Evolutionary conservation across 2,888 invertebrate species (phyloP).

Genomic region (Sinopyrophorus schimmeli): DNA sequence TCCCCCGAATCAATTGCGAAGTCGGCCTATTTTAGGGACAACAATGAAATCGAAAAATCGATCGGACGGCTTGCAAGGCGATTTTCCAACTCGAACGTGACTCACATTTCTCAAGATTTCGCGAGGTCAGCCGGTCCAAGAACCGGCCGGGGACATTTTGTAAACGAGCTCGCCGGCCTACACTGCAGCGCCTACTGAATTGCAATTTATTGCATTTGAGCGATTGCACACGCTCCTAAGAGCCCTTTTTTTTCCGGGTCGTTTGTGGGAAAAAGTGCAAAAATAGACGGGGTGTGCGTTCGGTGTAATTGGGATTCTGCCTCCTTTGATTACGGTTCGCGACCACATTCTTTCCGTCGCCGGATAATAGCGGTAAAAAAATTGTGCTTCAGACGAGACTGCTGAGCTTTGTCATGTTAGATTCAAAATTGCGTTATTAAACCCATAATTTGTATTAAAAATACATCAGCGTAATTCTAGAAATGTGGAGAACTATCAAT

Average conservation of each 20-base stretch:
- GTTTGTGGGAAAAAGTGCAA: too few species aligned
- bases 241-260: not conserved
- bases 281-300: not conserved
- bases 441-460: constrained; percentile 13
- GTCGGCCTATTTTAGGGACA: not conserved
- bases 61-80: constrained; percentile 5
- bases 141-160: constrained; percentile 34
- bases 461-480: constrained; percentile 5
- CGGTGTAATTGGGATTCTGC: constrained; percentile 1
- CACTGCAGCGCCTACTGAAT: constrained; percentile 28
- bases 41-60: constrained; percentile 17
- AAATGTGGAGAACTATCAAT: too few species aligned
- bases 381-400: not conserved
- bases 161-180: constrained; percentile 24
- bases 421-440: not conserved
- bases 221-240: constrained; percentile 2
- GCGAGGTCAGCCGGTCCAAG: constrained; percentile 36
- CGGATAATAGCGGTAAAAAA: constrained; percentile 5
- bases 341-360: not conserved
- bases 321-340: constrained; percentile 2
- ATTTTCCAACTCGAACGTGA: constrained; percentile 23
- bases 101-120: constrained; percentile 32
- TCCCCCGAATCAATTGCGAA: not conserved
- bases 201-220: constrained; percentile 25
- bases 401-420: constrained; percentile 6